Evolutionary conservation across 2,113 vertebrate species (phyloP), one percentile per base, ranked within the genome.

Genomic region (Isichthys henryi): DNA sequence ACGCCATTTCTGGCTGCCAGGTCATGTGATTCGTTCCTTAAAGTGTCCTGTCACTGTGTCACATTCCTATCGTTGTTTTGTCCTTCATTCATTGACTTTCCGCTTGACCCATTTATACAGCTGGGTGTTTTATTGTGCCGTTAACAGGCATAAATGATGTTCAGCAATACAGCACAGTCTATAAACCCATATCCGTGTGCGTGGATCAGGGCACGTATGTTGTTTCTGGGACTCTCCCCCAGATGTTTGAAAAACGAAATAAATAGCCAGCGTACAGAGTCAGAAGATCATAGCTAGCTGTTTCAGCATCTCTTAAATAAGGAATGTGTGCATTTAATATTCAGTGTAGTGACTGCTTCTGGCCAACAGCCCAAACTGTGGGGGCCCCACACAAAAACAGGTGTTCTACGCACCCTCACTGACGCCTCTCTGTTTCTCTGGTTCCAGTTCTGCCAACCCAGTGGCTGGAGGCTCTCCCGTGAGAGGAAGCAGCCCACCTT

Each of bases 371-470:
- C 52, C 52, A 53, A 53, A 53, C 6, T 21, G 7, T 8, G 56
- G 21, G 21, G 62, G n/a, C 3, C 27, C 62, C 62, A 31, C 10
- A 15, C 10, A 70, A 31, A 70, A 11, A 1, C 19, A 17, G 39
- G 85, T 35, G n/a, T 53, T 17, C 62, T 50, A 27, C 21, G 0
- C 48, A 52, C 10, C 11, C 3, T 49, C 15, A 5, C 48, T 53
- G 91, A 46, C 87, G 82, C 91, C 56, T 49, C 70, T 80, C 89
- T 52, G 70, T 46, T 52, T 89, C 17, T 92, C 23, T 93, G 52
- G 88, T 92, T 93, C 90, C 93, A 99, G 98, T 99, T 99, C 93
- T 99, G 98, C 95, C 98, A 99, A 93, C 98, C 98, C 89, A 96
- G 96, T 89, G 98, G 98, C 92, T 99, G 98, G 98, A 97, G 97